A percentile compares a stretch with the other conserved stretches of the same genome.
These are phyloP conservation scores for Hypena proboscidalis DNA, from an alignment of 2,888 invertebrate species.

Conservation along the genomic window DNA sequence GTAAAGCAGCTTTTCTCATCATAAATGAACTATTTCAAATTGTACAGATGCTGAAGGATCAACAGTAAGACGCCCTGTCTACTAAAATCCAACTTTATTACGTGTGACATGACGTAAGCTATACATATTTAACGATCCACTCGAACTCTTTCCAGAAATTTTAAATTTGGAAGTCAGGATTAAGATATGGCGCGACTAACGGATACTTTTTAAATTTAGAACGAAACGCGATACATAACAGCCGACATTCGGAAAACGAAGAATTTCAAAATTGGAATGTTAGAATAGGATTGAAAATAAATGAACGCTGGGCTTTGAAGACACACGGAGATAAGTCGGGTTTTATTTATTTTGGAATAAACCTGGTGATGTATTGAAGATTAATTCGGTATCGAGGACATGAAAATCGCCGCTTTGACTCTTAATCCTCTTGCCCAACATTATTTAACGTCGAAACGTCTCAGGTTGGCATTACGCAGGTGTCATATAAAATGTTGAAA, in stretches of 20 bases:
- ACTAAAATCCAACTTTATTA: slow-evolving; percentile 11
- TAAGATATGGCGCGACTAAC: slow-evolving; percentile 76
- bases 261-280: slow-evolving; percentile 44
- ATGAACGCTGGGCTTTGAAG: neutral
- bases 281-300: slow-evolving; percentile 16
- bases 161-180: slow-evolving; percentile 78
- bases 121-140: slow-evolving; percentile 46
- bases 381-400: slow-evolving; percentile 15
- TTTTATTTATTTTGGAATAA: slow-evolving; percentile 12
- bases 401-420: slow-evolving; percentile 9
- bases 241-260: slow-evolving; percentile 57
- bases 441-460: slow-evolving; percentile 29
- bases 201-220: slow-evolving; percentile 75
- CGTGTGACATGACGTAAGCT: slow-evolving; percentile 28
- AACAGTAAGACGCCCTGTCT: neutral
- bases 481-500: slow-evolving; percentile 60
- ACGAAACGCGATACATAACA: slow-evolving; percentile 70
- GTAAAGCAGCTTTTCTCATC: neutral
- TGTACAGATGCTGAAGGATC: slow-evolving; percentile 1
- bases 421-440: slow-evolving; percentile 14
- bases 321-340: neutral
- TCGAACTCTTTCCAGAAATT: slow-evolving; percentile 80
- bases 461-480: slow-evolving; percentile 42
- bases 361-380: slow-evolving; percentile 3
- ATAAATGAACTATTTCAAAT: neutral